phyloP scores from a whole-genome alignment of 2,113 vertebrate genomes.

The Mustela nigripes region DNA sequence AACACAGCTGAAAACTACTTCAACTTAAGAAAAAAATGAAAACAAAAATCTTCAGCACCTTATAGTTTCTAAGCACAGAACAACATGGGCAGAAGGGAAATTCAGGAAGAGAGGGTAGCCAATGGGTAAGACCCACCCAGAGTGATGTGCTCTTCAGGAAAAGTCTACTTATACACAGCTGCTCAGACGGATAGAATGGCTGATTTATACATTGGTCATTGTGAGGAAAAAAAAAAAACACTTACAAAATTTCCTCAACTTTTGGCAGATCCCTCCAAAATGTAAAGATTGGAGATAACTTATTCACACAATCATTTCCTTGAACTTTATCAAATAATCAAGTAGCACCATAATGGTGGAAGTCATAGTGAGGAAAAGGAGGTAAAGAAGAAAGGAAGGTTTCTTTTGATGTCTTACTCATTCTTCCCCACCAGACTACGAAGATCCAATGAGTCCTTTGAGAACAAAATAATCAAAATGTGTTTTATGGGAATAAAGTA shows the following conservation, averaged over 20 bases:
- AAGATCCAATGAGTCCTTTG: neutral
- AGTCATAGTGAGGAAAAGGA: neutral
- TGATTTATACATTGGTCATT: neutral
- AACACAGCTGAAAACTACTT: neutral
- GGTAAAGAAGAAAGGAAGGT: neutral
- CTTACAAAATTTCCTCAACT: neutral
- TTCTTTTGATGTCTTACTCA: neutral
- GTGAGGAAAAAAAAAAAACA: neutral
- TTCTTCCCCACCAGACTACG: neutral
- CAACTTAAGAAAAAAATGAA: conserved; percentile 48
- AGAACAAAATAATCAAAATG: neutral
- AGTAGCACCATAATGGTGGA: neutral
- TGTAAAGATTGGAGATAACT: neutral
- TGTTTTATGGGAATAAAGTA: neutral
- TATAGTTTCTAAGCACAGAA: neutral
- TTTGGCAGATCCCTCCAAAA: conserved; percentile 33
- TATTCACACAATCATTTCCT: neutral
- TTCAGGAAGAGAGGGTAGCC: no score
- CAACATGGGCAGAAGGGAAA: neutral
- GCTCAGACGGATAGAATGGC: neutral
- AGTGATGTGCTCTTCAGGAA: neutral
- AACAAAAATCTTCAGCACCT: conserved; percentile 53
- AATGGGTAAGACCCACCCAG: neutral
- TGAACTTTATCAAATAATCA: neutral
- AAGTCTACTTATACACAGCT: neutral